phyloP scores from a whole-genome alignment of 2,113 vertebrate genomes.

The Octodon degus region DNA sequence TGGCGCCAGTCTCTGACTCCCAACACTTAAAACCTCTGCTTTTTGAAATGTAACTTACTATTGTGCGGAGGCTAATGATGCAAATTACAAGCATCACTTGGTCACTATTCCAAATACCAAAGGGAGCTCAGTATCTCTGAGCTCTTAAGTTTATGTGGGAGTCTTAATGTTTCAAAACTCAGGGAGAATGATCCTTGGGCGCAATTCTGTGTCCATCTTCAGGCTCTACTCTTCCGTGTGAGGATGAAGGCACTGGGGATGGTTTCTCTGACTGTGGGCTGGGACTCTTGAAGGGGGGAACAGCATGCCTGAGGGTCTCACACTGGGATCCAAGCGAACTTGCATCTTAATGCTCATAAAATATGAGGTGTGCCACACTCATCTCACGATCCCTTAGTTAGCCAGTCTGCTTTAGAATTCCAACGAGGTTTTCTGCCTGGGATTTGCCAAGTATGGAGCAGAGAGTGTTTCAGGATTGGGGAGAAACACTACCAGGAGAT shows the following conservation, averaged over 20 bases:
- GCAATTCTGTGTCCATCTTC: not conserved
- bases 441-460: not conserved
- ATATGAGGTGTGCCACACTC: not conserved
- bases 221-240: not conserved
- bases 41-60: slow-evolving; percentile 82
- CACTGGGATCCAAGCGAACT: rapidly evolving
- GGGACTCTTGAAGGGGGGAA: not conserved
- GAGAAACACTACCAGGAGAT: not conserved
- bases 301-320: rapidly evolving
- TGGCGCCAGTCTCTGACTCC: slow-evolving; percentile 77
- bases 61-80: slow-evolving; percentile 78
- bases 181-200: slow-evolving; percentile 50
- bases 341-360: rapidly evolving
- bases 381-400: no score
- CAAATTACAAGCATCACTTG: slow-evolving; percentile 80
- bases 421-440: not conserved
- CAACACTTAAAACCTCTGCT: slow-evolving; percentile 75
- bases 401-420: not conserved
- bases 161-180: slow-evolving; percentile 68
- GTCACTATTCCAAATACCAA: slow-evolving; percentile 78
- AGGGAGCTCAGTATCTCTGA: slow-evolving; percentile 61
- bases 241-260: not conserved
- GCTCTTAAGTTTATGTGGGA: slow-evolving; percentile 24
- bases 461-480: not conserved
- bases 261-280: rapidly evolving